Evolutionary conservation across 53 echinoderm and acorn worm species (phyloP).

Genomic region (Antedon mediterranea): DNA sequence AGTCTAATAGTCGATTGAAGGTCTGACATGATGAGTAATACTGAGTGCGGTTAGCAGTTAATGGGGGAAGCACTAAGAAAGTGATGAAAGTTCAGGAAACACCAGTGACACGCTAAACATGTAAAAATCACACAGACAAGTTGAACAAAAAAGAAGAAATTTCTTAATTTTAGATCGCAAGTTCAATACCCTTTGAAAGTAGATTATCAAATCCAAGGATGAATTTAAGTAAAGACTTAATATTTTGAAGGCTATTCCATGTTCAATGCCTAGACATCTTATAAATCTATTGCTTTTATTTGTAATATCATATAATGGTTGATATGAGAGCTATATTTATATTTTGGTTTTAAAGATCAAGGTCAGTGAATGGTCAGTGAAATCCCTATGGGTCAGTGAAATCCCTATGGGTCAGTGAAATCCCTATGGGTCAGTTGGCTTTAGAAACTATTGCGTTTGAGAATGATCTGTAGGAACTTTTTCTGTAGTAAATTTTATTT

Average conservation of each 20-base stretch:
- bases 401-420: too few relatives aligned
- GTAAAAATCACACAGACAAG: not conserved
- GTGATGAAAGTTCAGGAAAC: not conserved
- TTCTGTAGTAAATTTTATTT: too few relatives aligned
- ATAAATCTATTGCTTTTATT: too few relatives aligned
- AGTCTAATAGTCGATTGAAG: too few relatives aligned
- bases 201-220: not conserved
- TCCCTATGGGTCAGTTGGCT: too few relatives aligned
- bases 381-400: too few relatives aligned
- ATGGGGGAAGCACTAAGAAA: not conserved
- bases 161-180: not conserved
- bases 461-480: too few relatives aligned
- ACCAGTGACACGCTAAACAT: not conserved
- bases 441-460: too few relatives aligned
- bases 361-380: too few relatives aligned
- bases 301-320: too few relatives aligned
- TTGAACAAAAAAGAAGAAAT: not conserved
- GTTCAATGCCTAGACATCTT: not conserved
- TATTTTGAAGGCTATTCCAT: not conserved
- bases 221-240: not conserved
- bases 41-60: not conserved
- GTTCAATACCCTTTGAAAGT: not conserved
- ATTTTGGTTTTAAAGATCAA: too few relatives aligned
- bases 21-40: not conserved
- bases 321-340: too few relatives aligned